phyloP scores from a whole-genome alignment of 2,113 vertebrate genomes.

The Brachirus orientalis region DNA sequence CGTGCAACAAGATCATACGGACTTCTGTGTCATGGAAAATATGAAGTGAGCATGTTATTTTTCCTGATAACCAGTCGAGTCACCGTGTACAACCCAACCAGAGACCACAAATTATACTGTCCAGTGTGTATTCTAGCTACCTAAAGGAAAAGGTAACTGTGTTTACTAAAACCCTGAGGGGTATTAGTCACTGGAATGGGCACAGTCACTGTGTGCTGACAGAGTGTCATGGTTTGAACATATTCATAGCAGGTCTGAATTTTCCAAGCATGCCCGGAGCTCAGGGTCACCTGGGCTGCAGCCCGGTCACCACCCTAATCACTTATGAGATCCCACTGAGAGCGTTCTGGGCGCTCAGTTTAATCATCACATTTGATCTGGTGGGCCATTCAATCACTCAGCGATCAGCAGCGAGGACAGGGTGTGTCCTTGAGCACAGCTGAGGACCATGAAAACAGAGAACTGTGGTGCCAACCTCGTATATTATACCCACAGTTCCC shows the following conservation, averaged over 20 bases:
- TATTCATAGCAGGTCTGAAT: constrained; percentile 41
- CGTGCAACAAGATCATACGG: constrained; percentile 17
- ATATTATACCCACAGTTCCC: constrained; percentile 28
- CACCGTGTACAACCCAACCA: constrained; percentile 30
- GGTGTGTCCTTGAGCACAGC: constrained; percentile 62
- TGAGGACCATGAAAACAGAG: constrained; percentile 52
- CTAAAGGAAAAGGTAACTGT: constrained; percentile 47
- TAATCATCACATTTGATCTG: constrained; percentile 60
- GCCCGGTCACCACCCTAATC: constrained; percentile 64
- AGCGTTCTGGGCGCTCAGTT: constrained; percentile 40
- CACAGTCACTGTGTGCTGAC: constrained; percentile 51
- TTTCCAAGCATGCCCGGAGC: constrained; percentile 35
- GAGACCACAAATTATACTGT: constrained; percentile 57
- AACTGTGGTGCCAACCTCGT: constrained; percentile 11
- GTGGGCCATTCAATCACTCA: constrained; percentile 71
- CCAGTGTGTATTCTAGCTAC: constrained; percentile 37
- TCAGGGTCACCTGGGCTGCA: constrained; percentile 53
- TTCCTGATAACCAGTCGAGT: constrained; percentile 1
- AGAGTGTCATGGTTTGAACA: constrained; percentile 33
- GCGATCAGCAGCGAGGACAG: constrained; percentile 29
- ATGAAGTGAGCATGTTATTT: constrained; percentile 27
- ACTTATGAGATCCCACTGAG: constrained; percentile 52
- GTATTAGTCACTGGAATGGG: constrained; percentile 35
- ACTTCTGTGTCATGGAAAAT: constrained; percentile 35
- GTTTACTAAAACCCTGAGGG: constrained; percentile 38